These are phyloP conservation scores for Rotaria macrura DNA, from an alignment of 2,888 invertebrate genomes.

Conservation along the genomic window DNA sequence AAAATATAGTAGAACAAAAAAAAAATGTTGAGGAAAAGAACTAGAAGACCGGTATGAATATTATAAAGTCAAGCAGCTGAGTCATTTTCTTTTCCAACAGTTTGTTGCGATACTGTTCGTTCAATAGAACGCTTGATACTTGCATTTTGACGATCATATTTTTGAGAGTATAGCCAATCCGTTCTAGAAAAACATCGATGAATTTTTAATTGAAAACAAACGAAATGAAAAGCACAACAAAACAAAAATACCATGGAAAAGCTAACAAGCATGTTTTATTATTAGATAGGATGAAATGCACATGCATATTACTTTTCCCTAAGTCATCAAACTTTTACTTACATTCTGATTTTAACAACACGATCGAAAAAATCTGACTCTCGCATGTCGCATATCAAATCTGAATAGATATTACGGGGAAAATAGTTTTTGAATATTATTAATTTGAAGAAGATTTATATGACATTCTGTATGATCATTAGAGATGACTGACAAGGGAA, in stretches of 20 bases:
- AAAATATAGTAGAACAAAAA: neutral
- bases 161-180: neutral
- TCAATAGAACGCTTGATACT: neutral
- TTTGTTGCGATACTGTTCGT: neutral
- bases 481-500: no score
- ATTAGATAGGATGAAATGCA: neutral
- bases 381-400: neutral
- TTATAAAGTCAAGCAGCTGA: neutral
- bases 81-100: neutral
- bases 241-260: neutral
- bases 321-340: neutral
- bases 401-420: neutral
- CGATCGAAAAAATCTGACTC: neutral
- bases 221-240: neutral
- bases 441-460: no score
- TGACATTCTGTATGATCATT: no score
- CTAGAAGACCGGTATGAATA: neutral
- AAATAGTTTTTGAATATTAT: no score
- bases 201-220: neutral
- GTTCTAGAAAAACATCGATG: neutral
- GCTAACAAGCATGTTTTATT: neutral
- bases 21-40: neutral
- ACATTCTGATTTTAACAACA: neutral
- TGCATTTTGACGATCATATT: slow-evolving; percentile 3
- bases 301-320: neutral